Percentiles rank a stretch among this genome's conserved stretches.
These are phyloP conservation scores for Notarius quadriscutis DNA, from an alignment of 2,113 vertebrate species.

Conservation along the genomic window DNA sequence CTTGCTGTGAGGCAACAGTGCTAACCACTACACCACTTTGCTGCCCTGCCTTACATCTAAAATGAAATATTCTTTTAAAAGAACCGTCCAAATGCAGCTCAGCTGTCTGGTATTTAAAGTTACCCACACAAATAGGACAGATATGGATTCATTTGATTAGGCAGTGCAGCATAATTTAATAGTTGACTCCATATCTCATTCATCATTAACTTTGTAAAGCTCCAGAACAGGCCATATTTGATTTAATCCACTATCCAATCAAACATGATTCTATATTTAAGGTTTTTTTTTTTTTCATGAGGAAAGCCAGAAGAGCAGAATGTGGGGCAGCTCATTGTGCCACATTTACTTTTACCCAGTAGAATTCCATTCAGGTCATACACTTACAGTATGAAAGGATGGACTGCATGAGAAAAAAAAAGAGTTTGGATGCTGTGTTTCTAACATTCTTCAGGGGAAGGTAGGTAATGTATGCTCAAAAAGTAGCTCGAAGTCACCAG, in stretches of 20 bases:
- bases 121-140: neutral
- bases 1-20: no score
- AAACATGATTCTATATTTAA: neutral
- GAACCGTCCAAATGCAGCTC: neutral
- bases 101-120: neutral
- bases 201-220: neutral
- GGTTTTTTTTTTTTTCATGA: neutral
- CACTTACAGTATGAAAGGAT: neutral
- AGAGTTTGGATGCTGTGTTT: neutral
- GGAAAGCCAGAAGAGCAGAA: neutral
- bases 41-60: neutral
- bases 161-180: neutral
- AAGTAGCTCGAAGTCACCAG: neutral
- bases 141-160: neutral
- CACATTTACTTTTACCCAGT: neutral
- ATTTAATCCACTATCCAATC: neutral
- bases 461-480: neutral
- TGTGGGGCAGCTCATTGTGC: neutral
- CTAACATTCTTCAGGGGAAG: neutral
- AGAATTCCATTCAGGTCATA: neutral
- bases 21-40: no score
- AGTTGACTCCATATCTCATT: neutral
- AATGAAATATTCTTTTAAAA: neutral
- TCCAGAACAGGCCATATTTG: neutral
- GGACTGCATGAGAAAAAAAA: neutral